phyloP scores from a whole-genome alignment of 2,888 invertebrate species.

The Meloe dianella region DNA sequence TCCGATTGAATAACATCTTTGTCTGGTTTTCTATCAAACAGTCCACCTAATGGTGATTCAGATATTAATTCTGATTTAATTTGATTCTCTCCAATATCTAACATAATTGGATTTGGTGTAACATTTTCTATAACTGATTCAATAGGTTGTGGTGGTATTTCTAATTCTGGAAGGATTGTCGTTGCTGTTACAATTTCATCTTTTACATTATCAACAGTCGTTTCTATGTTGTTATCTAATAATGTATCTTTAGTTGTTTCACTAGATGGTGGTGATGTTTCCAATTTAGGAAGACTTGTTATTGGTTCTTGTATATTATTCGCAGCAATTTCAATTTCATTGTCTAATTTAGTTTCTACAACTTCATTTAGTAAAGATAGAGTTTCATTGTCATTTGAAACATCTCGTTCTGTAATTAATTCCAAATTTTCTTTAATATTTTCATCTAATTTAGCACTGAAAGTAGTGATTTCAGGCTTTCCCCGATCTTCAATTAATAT shows the following conservation, averaged over 20 bases:
- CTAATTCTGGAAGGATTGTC: slow-evolving; percentile 21
- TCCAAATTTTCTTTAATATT: not conserved
- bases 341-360: slow-evolving; percentile 16
- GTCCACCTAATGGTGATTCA: not conserved
- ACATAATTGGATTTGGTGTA: slow-evolving; percentile 31
- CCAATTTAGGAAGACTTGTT: not conserved
- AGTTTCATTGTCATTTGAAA: not conserved
- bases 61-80: not conserved
- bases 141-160: slow-evolving; percentile 23
- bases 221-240: not conserved
- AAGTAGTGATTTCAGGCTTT: not conserved
- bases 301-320: slow-evolving; percentile 2
- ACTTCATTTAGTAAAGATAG: not conserved
- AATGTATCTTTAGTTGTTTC: not conserved
- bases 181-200: slow-evolving; percentile 11
- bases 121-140: slow-evolving; percentile 27
- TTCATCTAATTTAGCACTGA: not conserved
- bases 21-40: not conserved
- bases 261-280: not conserved
- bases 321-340: slow-evolving; percentile 13
- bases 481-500: not conserved
- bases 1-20: too few species aligned
- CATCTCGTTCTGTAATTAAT: not conserved
- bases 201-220: not conserved
- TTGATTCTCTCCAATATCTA: slow-evolving; percentile 6